A percentile compares a stretch with the other conserved stretches of the same genome.
Conservation (phyloP, 2,888 invertebrate genomes). For the Drosophila antonietae region DNA sequence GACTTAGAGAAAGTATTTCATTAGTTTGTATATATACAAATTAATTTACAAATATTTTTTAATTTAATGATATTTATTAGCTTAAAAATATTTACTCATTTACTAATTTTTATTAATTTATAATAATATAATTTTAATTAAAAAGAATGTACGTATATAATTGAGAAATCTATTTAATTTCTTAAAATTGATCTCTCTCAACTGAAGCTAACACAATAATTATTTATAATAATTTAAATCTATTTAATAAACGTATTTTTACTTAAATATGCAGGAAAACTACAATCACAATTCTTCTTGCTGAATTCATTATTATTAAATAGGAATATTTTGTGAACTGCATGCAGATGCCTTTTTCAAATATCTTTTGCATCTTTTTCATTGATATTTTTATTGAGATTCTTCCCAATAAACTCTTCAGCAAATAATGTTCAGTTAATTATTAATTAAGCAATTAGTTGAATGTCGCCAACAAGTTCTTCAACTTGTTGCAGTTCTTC, state of each 20-base stretch:
- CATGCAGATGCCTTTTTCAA: not conserved
- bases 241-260: not conserved
- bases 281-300: no score
- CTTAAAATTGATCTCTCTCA: not conserved
- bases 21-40: not conserved
- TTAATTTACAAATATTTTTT: no score
- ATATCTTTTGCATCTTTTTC: not conserved
- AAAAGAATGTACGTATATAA: no score
- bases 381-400: not conserved
- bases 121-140: no score
- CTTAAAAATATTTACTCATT: no score
- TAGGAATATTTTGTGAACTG: not conserved
- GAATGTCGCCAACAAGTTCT: constrained; percentile 24
- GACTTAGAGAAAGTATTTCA: not conserved
- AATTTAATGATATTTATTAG: no score
- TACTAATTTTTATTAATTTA: no score
- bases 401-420: constrained; percentile 13
- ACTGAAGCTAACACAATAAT: no score
- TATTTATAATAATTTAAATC: not conserved
- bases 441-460: constrained; percentile 24
- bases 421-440: constrained; percentile 7
- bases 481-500: constrained; percentile 33
- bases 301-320: not conserved
- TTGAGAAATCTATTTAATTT: not conserved
- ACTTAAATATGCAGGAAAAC: not conserved